Evolutionary conservation across 2,888 invertebrate genomes (phyloP), one percentile per base, ranked within the genome.

Genomic region (Andrena bucephala): DNA sequence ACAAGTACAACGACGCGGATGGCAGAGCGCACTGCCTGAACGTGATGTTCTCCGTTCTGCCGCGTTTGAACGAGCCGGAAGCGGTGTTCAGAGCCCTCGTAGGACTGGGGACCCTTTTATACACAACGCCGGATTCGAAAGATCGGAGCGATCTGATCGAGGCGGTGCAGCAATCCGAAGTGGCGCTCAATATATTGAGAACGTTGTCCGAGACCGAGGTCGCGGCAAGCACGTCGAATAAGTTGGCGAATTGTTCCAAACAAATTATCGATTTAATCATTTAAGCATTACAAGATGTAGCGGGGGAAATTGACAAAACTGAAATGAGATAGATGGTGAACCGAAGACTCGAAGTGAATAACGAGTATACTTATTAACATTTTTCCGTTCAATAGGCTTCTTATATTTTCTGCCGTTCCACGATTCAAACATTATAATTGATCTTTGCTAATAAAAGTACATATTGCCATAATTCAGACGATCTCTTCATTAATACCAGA

Each of bases 1-100:
- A 95, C 36, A 95, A 95, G 88, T 94, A 94, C 76, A 91, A 94
- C 0, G 96, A 96, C 90, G 95, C 95, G 63, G 81, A 93, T 71
- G 94, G 94, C 62, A 93, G 94, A 85, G 94, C 94, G 5, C 95
- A 95, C 66, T 91, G 96, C 33, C 94, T 95, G 16, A 95, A 95
- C 88, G 95, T 95, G 29, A 90, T 96, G 52, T 94, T 96, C 1
- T 95, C 95, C 81, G 92, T 96, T 57, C 92, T 97, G 67, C 94
- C 94, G 0, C 95, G 93, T 84, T 92, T 96, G 63, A 95, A 95
- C 0, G 97, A 97, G 89, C 94, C 95, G 2, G 98, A 98, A 92
- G 97, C 97, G 0, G 95, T 96, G 77, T 97, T 96, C 94, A 96
- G 98, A 91, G 94, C 95, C 31, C 95, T 98, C 24, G 97, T 98